Base-by-base conservation (phyloP, 37 sponge, comb jelly and placozoan species). In the Ianthella basta region DNA sequence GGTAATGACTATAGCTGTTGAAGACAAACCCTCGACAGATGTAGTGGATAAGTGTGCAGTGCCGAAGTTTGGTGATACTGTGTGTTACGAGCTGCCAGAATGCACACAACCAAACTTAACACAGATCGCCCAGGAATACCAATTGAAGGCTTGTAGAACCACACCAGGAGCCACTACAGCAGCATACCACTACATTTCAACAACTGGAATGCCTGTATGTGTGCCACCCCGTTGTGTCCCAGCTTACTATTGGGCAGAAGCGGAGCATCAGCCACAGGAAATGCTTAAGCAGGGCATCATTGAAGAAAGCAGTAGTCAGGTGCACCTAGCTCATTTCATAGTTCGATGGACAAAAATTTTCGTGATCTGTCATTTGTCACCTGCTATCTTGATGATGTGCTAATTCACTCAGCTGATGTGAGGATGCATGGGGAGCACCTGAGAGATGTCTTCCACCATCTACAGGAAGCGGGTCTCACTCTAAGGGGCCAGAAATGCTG, bases 231-330 rank as follows among this genome's bases (percentile, higher is more conserved):
- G 85, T 2, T 64, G 84, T 16, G 67, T 92, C 15, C 89, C 93
- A 80, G 78, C 80, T 3, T 84, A 92, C 59, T 86, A 80, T 34
- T 54, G 87, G 56, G 75, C 70, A 20, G 87, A 92, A 66, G 81
- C 86, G 19, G 63, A n/a, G n/a, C n/a, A n/a, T n/a, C n/a, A n/a
- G n/a, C n/a, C n/a, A n/a, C n/a, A n/a, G n/a, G n/a, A n/a, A 54
- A 85, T 90, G 88, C 72, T 94, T 33, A 83, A 90, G 39, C 84
- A 69, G 35, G 91, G 91, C 4, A 90, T 94, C 50, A 90, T 90
- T 14, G 82, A 81, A 37, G 84, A 85, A 64, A 89, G 88, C 60
- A 81, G 81, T 67, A 90, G 88, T 65, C 72, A 21, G 90, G 90
- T 0, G 90, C 84, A 36, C 89, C 89, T 8, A 78, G 89, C 30